Evolutionary conservation across 2,888 invertebrate species (phyloP).

Genomic region (Poecilobothrus nobilitatus): DNA sequence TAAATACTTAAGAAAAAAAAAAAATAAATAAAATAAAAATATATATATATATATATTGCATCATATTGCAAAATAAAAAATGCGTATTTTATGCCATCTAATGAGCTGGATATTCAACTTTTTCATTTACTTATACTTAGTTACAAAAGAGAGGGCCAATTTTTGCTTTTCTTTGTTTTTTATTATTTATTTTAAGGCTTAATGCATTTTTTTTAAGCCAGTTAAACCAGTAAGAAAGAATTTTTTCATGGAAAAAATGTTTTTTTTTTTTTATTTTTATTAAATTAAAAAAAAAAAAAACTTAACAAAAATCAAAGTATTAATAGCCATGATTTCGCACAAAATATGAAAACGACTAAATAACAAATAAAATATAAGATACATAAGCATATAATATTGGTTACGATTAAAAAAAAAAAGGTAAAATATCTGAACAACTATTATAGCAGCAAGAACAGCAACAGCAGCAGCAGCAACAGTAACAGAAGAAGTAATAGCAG

Average conservation of each 20-base stretch:
- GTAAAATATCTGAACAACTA: not conserved
- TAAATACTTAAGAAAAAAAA: no score
- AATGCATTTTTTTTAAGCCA: not conserved
- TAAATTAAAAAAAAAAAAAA: not conserved
- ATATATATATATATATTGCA: no score
- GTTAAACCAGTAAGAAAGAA: conserved; percentile 1
- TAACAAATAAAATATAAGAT: not conserved
- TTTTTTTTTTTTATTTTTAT: not conserved
- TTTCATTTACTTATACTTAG: not conserved
- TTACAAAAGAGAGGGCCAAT: not conserved
- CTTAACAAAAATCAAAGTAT: not conserved
- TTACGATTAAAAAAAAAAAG: no score
- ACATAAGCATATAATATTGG: no score
- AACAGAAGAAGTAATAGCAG: no score
- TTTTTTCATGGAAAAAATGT: not conserved
- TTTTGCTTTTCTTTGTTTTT: not conserved
- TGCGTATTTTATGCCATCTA: not conserved
- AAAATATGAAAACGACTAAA: not conserved
- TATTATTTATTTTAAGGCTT: not conserved
- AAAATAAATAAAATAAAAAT: no score
- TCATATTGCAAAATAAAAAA: no score
- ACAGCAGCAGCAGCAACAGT: no score
- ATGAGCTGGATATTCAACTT: not conserved
- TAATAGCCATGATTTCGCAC: not conserved
- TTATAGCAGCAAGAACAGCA: not conserved